Base-by-base conservation (phyloP, 2,113 vertebrate genomes). In the Larimichthys crocea region DNA sequence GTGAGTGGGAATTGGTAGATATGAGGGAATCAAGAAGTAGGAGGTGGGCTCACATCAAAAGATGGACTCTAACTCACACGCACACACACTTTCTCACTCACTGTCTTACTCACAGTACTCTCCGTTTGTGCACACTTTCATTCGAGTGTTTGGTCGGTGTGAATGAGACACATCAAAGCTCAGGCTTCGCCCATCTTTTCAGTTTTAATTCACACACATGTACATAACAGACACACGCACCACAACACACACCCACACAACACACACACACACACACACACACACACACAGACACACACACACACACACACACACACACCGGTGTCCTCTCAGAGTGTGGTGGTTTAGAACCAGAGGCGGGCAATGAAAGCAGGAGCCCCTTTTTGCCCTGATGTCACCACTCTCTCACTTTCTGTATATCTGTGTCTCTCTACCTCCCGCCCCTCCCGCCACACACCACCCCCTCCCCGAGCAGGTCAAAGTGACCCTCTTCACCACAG, bases 91-190 rank as follows among this genome's bases (percentile, higher is more conserved):
- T 35, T 35, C 31, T 35, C 31, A 48, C 82, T 14, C 60, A 61
- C 71, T 16, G 12, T 74, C 83, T 79, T 85, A 35, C 64, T 62
- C 72, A 19, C 68, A 65, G 85, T 72, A 83, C 85, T 89, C 86
- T 87, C 88, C 76, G 87, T 89, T 88, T 71, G 86, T 85, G 75
- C 80, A 74, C 52, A 61, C 85, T 86, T 89, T 91, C 81, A 85
- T 88, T 94, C 5, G 89, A 94, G 93, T 92, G 93, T 92, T 92
- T 89, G 72, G 86, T 91, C 26, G 44, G 78, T 81, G 74, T 92
- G 92, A 94, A 93, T 92, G 87, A 92, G 84, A 81, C 72, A 95
- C 94, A 94, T 95, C 94, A 95, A 95, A 95, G 93, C 91, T 82
- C 26, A 22, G 69, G 74, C 69, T 62, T 84, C 69, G 77, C 85